Evolutionary conservation across 2,797 vertebrate genomes (phyloP).

Genomic region (Cirrhinus molitorella): DNA sequence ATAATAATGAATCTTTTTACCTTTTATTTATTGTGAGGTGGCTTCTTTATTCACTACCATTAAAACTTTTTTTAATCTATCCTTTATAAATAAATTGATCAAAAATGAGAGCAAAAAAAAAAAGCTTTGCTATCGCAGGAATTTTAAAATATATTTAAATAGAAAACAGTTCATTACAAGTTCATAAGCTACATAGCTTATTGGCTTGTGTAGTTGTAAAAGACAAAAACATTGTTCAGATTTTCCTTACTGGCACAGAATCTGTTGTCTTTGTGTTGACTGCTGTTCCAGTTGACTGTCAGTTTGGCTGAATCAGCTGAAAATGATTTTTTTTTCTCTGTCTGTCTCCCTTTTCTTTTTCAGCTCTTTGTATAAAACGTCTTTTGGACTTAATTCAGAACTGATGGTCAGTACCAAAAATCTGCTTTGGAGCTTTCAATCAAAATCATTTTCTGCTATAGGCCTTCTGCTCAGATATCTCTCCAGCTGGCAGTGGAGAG

Average conservation of each 20-base stretch:
- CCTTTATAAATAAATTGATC: too few species aligned
- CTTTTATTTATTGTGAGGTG: too few species aligned
- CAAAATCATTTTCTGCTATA: constrained; percentile 53
- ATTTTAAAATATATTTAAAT: too few species aligned
- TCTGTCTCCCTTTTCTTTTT: not conserved
- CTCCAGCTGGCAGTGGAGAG: constrained; percentile 62
- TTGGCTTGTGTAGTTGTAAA: not conserved
- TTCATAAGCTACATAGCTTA: not conserved
- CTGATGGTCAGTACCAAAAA: constrained; percentile 47
- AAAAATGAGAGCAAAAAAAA: too few species aligned
- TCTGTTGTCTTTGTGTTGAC: constrained; percentile 24
- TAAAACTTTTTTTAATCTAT: too few species aligned
- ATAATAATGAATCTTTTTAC: too few species aligned
- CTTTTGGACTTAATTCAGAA: constrained; percentile 48
- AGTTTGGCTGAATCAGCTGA: constrained; percentile 18
- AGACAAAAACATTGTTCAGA: not conserved
- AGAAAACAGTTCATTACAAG: not conserved
- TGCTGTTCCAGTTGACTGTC: constrained; percentile 36
- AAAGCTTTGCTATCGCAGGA: too few species aligned
- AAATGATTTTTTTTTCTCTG: not conserved
- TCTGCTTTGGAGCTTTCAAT: constrained; percentile 57
- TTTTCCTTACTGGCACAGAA: not conserved
- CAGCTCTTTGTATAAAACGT: constrained; percentile 17
- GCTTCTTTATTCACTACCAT: too few species aligned
- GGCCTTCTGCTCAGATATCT: constrained; percentile 58